Percentiles rank a stretch among this genome's conserved stretches.
These are phyloP conservation scores for Hypothenemus hampei DNA, from an alignment of 1,140 invertebrate genomes.

Conservation along the genomic window DNA sequence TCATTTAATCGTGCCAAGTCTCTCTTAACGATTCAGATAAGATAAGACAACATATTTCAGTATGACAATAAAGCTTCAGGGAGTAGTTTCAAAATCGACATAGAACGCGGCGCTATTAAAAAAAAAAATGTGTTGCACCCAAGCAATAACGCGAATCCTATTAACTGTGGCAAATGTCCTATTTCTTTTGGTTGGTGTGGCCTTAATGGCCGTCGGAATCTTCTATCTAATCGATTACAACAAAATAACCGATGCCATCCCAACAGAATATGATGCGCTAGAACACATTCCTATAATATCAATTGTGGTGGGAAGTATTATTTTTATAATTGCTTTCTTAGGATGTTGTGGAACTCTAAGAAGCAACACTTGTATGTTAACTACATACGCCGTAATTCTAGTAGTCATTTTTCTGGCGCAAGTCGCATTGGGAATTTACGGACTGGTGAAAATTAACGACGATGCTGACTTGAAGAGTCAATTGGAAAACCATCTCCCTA, in stretches of 20 bases:
- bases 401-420: slow-evolving; percentile 16
- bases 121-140: background rate
- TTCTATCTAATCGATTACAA: slow-evolving; percentile 57
- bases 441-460: slow-evolving; percentile 15
- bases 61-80: too few relatives aligned
- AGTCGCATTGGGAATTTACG: slow-evolving; percentile 21
- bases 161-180: slow-evolving; percentile 4
- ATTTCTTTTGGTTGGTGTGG: slow-evolving; percentile 57
- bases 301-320: slow-evolving; percentile 52
- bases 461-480: background rate
- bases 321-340: slow-evolving; percentile 58
- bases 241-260: slow-evolving; percentile 61
- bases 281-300: slow-evolving; percentile 46
- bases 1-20: too few relatives aligned
- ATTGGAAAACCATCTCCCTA: background rate
- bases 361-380: slow-evolving; percentile 60
- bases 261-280: slow-evolving; percentile 41
- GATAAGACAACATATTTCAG: too few relatives aligned
- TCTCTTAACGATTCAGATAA: too few relatives aligned
- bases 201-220: slow-evolving; percentile 63
- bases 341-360: slow-evolving; percentile 59
- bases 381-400: slow-evolving; percentile 38
- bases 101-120: too few relatives aligned
- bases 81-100: too few relatives aligned
- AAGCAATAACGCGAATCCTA: slow-evolving; percentile 1